phyloP scores from a whole-genome alignment of 2,113 vertebrate species.

The Apteryx mantelli region DNA sequence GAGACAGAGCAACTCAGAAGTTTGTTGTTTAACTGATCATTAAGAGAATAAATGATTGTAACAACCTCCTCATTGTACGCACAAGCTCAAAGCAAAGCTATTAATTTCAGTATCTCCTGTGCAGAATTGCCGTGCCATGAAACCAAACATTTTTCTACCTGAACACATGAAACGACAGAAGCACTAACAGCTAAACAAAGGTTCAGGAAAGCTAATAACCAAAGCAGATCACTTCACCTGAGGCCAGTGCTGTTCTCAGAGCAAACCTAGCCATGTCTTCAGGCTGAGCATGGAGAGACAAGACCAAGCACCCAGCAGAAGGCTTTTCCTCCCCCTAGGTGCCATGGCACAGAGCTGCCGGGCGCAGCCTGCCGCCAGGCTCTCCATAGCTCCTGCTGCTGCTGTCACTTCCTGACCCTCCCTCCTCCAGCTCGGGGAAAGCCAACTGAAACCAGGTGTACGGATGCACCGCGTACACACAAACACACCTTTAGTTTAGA shows the following conservation, averaged over 20 bases:
- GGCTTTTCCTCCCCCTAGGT: not conserved
- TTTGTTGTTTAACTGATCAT: not conserved
- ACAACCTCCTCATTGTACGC: not conserved
- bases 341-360: not conserved
- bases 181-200: not conserved
- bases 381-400: fast-evolving
- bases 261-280: no score
- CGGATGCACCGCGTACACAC: fast-evolving
- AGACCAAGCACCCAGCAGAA: fast-evolving
- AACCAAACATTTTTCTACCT: not conserved
- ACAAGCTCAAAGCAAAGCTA: not conserved
- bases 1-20: not conserved
- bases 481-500: not conserved
- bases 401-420: not conserved
- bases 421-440: not conserved
- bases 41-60: not conserved
- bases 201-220: not conserved
- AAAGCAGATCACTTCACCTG: no score
- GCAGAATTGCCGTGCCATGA: fast-evolving
- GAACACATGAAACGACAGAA: not conserved
- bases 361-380: fast-evolving
- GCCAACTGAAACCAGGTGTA: fast-evolving
- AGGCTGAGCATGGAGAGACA: fast-evolving
- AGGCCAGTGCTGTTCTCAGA: no score
- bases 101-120: not conserved